Evolutionary conservation across 2,797 vertebrate genomes (phyloP), one percentile per base, ranked within the genome.

Genomic region (Stomatorhinus walkeri): DNA sequence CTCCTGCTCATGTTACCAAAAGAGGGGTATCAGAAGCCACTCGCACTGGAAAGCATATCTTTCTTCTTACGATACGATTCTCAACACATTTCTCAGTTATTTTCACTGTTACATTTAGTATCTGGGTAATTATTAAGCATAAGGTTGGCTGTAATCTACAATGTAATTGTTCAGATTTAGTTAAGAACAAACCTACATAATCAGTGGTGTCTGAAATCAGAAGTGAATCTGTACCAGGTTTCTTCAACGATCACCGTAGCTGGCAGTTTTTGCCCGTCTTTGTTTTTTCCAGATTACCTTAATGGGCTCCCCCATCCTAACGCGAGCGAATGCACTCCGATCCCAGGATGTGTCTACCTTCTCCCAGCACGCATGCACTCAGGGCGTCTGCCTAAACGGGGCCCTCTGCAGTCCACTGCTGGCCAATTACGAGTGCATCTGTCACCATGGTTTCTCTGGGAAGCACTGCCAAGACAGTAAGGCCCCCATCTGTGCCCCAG

Each of bases 381-480:
- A 92, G 51, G 95, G 95, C 36, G 96, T 97, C 0, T 99, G 98
- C 93, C 94, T 95, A 89, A 96, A 98, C 0, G 96, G 96, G 0
- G 98, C 97, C 19, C 93, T 92, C 1, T 99, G 98, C 93, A 93
- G 91, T 87, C 97, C 98, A 2, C 90, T 91, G 87, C 92, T 96
- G 85, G 96, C 96, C 14, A 88, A 48, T 90, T 99, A 97, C 0
- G 95, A 97, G 90, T 99, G 98, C 8, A 89, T 95, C 64, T 99
- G 98, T 91, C 96, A 95, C 22, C 94, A 92, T 0, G 98, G 98
- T 85, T 99, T 97, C 94, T 95, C 96, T 0, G 98, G 98, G 3
- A 91, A 90, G 0, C 96, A 94, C 93, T 99, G 98, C 56, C 96
- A 98, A 92, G 96, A 95, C 91, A 94, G 98, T 98, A 94, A 97